A percentile compares a stretch with the other conserved stretches of the same genome.
Evolutionary conservation across 1,140 invertebrate genomes (phyloP).

Genomic region (Halotydeus destructor): DNA sequence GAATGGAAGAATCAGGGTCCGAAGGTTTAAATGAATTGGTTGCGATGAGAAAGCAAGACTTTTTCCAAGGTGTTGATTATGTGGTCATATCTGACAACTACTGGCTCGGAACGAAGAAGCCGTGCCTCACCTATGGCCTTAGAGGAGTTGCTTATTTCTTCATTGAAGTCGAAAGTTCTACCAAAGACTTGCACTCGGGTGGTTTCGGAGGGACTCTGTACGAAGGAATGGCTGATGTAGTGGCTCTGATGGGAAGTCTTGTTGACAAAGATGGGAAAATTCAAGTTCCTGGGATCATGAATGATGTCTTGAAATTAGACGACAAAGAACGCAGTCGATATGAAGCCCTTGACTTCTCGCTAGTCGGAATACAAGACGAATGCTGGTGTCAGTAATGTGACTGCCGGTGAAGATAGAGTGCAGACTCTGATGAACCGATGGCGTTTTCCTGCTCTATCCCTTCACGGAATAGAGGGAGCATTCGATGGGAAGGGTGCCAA

Average conservation of each 20-base stretch:
- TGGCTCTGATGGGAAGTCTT: constrained; percentile 57
- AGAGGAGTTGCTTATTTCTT: constrained; percentile 77
- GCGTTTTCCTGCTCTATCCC: constrained; percentile 66
- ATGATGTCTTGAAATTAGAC: constrained; percentile 49
- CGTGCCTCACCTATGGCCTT: constrained; percentile 90
- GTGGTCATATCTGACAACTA: constrained; percentile 98
- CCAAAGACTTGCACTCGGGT: constrained; percentile 85
- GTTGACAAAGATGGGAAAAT: constrained; percentile 69
- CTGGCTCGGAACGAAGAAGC: constrained; percentile 88
- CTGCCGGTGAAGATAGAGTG: constrained; percentile 20
- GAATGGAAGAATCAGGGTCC: constrained; percentile 95
- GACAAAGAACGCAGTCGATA: constrained; percentile 56
- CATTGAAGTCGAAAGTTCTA: constrained; percentile 65
- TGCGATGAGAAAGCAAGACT: constrained; percentile 44
- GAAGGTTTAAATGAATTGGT: constrained; percentile 79
- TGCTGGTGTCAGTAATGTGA: constrained; percentile 32
- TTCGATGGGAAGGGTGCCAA: constrained; percentile 77
- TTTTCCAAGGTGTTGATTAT: constrained; percentile 65
- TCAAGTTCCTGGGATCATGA: constrained; percentile 49
- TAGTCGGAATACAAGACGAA: constrained; percentile 47
- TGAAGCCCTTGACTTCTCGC: constrained; percentile 69
- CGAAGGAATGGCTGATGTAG: constrained; percentile 70
- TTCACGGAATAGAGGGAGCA: constrained; percentile 84
- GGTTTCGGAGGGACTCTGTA: constrained; percentile 65
- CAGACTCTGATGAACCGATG: constrained; percentile 68